Evolutionary conservation across 2,888 invertebrate genomes (phyloP).

Genomic region (Ophion ellenae): DNA sequence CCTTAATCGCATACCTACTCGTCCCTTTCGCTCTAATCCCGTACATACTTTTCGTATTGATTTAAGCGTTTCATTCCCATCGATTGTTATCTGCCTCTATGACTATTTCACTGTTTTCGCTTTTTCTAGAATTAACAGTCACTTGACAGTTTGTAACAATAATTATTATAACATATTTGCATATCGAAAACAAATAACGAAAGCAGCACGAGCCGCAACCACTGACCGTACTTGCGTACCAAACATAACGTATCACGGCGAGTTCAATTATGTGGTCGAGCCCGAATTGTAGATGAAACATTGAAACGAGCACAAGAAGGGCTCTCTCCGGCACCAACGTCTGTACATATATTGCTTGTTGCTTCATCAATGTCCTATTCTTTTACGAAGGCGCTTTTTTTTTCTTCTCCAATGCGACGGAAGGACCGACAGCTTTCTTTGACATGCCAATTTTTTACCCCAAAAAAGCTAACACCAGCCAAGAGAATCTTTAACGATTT

Average conservation of each 20-base stretch:
- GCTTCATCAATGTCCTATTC: conserved; percentile 37
- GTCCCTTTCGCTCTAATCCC: not conserved
- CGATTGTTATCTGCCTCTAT: not conserved
- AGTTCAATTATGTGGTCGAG: conserved; percentile 67
- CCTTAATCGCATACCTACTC: not conserved
- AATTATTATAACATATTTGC: not conserved
- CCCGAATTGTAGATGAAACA: conserved; percentile 66
- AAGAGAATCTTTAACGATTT: not conserved
- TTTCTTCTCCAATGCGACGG: not conserved
- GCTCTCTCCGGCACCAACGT: conserved; percentile 62
- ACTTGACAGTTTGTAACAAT: not conserved
- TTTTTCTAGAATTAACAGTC: not conserved
- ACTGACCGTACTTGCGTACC: conserved; percentile 67
- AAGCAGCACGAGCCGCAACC: conserved; percentile 53
- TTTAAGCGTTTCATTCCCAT: not conserved
- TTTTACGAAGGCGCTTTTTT: not conserved
- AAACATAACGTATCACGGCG: conserved; percentile 65
- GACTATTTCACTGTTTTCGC: not conserved
- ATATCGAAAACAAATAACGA: not conserved
- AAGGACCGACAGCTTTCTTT: not conserved
- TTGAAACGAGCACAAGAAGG: conserved; percentile 66
- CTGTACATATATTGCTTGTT: conserved; percentile 45
- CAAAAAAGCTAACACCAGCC: not conserved
- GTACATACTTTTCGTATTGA: not conserved
- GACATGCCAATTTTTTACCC: not conserved